Base-by-base conservation (phyloP, 2,113 vertebrate genomes). In the Myotis yumanensis region DNA sequence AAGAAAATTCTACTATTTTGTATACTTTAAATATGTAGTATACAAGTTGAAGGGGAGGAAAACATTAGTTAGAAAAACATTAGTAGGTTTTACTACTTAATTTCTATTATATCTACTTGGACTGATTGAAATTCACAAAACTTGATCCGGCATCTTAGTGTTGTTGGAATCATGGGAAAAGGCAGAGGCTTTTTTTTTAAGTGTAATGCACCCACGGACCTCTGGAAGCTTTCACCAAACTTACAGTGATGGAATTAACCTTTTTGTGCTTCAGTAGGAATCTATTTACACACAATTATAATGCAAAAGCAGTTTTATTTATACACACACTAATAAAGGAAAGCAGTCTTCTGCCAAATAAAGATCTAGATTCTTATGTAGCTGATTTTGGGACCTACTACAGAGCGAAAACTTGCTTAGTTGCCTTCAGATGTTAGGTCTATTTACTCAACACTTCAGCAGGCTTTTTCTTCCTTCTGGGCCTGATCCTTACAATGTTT, bases 261-360 rank as follows among this genome's bases (percentile, higher is more conserved):
- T 1, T 88, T 23, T 71, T 72, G 20, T 82, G 25, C 23, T 72
- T 14, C 43, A 72, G 43, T 3, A 92, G 22, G 40, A 68, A 69
- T 48, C 7, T 87, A 16, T 91, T 81, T 80, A 76, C 9, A 80
- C 48, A 52, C 18, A 77, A 25, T 40, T 81, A 76, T 62, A 82
- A 88, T 96, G 95, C 95, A 92, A 83, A 83, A 93, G 62, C 8
- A 82, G 15, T 66, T 97, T 97, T 96, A 97, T 96, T 97, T 71
- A 66, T n/a, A 96, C 30, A 25, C 4, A 71, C 8, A 57, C 54
- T 15, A 81, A 40, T 71, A 43, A 88, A 86, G 37, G 5, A 73
- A 89, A 89, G 18, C 17, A 25, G 8, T 54, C n/a, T 68, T 90
- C 22, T 37, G 64, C 54, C 81, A 73, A 73, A 35, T 51, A 15